Evolutionary conservation across 1,140 invertebrate species (phyloP), one percentile per base, ranked within the genome.

Genomic region (Acyrthosiphon pisum): DNA sequence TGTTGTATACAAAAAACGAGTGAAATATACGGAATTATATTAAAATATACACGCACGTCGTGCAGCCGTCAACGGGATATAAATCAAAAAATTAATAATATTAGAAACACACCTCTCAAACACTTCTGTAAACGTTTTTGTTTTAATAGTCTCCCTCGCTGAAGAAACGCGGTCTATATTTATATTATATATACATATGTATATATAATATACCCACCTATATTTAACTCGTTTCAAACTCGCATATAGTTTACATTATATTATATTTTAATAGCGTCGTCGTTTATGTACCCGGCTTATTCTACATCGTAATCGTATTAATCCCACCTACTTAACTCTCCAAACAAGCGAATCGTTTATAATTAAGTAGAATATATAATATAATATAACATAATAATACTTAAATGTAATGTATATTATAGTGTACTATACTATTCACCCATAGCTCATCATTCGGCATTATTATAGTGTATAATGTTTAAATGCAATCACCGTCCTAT

Each of bases 91-190:
- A 30, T 76, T 22, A 83, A 84, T 84, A 84, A 81, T 90, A 76
- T 92, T 53, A 92, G 46, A 92, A 84, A 83, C 68, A 91, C 56
- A 35, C 60, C 68, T 81, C 18, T 44, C 37, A 48, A 91, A 76
- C 46, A 50, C 44, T 83, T 76, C 48, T 84, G 68, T 91, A 92
- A 92, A 92, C 91, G 60, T 83, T 92, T 92, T 92, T 44, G 44
- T 83, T 83, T 83, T 46, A 35, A n/a, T n/a, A 30, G 35, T 23
- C 22, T 22, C 48, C n/a, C 30, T 22, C 26, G 60, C 2, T 11
- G 22, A 0, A 84, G 37, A 11, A 44, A 35, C 23, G 44, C 22
- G 37, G 37, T 53, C 3, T 53, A 35, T 35, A 11, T 35, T 48
- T 20, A 88, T 88, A 88, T 90, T 68, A 84, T 84, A 68, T n/a